These are phyloP conservation scores for Phaetusa simplex DNA, from an alignment of 2,113 vertebrate species.

Conservation along the genomic window DNA sequence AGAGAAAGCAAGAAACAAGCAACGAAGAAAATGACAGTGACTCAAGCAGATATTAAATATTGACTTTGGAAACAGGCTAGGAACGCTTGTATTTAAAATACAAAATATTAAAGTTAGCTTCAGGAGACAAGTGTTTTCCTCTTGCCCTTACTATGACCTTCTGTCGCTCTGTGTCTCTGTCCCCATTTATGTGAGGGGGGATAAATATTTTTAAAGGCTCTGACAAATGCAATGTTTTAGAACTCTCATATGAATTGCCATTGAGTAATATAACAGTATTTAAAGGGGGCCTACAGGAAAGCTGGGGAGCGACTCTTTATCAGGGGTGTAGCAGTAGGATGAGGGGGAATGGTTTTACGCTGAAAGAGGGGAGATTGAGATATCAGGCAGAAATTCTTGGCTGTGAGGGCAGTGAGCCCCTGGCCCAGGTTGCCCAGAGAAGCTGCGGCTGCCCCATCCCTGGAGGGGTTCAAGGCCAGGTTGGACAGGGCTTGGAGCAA, in stretches of 20 bases:
- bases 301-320: neutral
- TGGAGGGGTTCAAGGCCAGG: neutral
- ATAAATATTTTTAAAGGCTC: neutral
- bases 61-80: neutral
- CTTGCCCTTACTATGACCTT: neutral
- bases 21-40: neutral
- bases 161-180: neutral
- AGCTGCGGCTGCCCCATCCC: neutral
- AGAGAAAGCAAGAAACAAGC: neutral
- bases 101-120: neutral
- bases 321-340: neutral
- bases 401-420: neutral
- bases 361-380: neutral
- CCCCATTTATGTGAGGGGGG: neutral
- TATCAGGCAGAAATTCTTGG: neutral
- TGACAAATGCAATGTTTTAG: neutral
- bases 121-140: neutral
- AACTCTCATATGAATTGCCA: neutral
- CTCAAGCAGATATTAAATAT: neutral
- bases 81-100: neutral
- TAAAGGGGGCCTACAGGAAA: neutral
- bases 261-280: rapidly evolving
- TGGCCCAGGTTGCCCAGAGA: neutral
- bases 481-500: too few species aligned
- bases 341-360: neutral